phyloP scores from a whole-genome alignment of 2,113 vertebrate species.

The Lophochroa leadbeateri region DNA sequence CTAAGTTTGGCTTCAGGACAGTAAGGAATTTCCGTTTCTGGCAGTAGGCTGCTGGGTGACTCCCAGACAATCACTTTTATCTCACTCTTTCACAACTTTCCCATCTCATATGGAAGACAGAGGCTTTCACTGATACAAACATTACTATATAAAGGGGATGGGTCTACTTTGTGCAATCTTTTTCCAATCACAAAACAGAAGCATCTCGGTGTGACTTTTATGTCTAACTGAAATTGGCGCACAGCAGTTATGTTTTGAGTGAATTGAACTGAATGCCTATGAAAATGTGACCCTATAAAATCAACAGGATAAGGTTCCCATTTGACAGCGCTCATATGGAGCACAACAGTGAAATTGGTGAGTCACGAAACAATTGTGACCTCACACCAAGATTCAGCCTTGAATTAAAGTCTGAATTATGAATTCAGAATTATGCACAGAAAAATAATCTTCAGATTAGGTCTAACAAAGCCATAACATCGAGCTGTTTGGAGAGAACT shows the following conservation, averaged over 20 bases:
- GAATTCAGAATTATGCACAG: not conserved
- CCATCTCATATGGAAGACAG: not conserved
- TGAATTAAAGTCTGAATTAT: not conserved
- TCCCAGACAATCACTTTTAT: not conserved
- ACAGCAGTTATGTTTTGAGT: not conserved
- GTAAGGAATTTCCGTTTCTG: not conserved
- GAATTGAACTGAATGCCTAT: not conserved
- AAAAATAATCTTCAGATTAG: not conserved
- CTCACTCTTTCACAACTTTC: not conserved
- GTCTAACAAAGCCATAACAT: not conserved
- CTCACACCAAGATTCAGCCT: not conserved
- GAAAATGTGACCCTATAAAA: slow-evolving; percentile 10
- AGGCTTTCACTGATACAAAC: not conserved
- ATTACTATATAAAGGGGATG: not conserved
- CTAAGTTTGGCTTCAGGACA: not conserved
- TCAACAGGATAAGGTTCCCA: not conserved
- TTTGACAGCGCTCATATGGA: not conserved
- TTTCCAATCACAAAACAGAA: not conserved
- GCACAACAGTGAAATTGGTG: not conserved
- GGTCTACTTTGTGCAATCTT: not conserved
- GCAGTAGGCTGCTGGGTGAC: not conserved
- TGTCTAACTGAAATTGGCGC: not conserved
- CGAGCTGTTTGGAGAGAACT: not conserved
- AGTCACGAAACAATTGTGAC: not conserved
- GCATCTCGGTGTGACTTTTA: not conserved